phyloP scores from a whole-genome alignment of 2,113 vertebrate species.

The Emydocephalus ijimae region DNA sequence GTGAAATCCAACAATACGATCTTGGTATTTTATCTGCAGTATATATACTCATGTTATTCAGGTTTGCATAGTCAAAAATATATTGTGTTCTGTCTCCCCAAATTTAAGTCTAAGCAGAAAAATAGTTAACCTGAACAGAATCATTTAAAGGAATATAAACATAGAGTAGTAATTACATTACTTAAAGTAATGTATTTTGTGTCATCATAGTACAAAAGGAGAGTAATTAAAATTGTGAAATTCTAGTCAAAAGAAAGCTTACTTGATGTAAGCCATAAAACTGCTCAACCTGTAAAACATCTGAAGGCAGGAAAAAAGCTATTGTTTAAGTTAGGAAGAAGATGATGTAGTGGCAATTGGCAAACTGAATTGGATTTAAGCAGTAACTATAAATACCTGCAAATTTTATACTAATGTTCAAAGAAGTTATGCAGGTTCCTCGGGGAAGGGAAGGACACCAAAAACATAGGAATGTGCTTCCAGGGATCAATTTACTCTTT shows the following conservation, averaged over 20 bases:
- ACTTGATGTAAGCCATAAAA: neutral
- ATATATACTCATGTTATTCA: fast-evolving
- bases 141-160: neutral
- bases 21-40: neutral
- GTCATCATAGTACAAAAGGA: neutral
- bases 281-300: neutral
- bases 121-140: neutral
- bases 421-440: neutral
- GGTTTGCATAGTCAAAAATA: neutral
- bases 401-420: neutral
- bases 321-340: neutral
- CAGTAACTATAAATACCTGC: neutral
- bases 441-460: neutral
- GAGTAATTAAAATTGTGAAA: neutral
- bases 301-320: neutral
- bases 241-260: neutral
- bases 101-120: neutral
- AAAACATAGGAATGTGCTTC: neutral
- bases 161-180: neutral
- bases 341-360: neutral
- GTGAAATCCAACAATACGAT: neutral
- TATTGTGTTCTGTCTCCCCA: neutral
- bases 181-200: neutral
- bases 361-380: neutral
- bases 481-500: neutral